Conservation (phyloP, 30 jellyfish, hydroid and myxozoan species). For the Nemopilema nomurai region DNA sequence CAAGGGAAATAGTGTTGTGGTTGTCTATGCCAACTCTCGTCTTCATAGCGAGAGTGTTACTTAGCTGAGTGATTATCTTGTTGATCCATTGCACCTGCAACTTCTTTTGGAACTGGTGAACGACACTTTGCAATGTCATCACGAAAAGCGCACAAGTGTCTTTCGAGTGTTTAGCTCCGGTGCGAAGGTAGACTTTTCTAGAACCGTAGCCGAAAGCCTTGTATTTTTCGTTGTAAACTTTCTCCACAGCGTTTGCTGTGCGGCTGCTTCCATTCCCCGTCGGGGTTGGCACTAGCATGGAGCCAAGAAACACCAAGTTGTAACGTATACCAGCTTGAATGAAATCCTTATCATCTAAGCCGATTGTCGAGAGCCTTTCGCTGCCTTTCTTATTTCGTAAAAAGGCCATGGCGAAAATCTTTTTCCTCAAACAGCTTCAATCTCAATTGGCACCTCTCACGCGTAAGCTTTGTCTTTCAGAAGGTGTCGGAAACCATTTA, state of each 20-base stretch:
- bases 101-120: conserved; percentile 15
- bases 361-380: conserved; percentile 53
- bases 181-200: conserved; percentile 45
- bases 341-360: conserved; percentile 57
- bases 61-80: background rate
- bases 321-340: conserved; percentile 61
- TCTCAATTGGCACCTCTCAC: background rate
- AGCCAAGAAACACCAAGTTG: conserved; percentile 63
- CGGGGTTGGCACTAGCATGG: conserved; percentile 77
- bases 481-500: background rate
- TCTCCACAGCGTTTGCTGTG: conserved; percentile 71
- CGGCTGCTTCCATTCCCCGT: conserved; percentile 80
- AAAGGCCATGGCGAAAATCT: conserved; percentile 73
- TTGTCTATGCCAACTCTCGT: conserved; percentile 17
- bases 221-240: conserved; percentile 67
- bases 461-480: background rate
- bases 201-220: conserved; percentile 66
- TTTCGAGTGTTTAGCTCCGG: conserved; percentile 42
- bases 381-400: conserved; percentile 52
- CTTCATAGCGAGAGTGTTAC: conserved; percentile 35
- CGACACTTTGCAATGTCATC: conserved; percentile 41
- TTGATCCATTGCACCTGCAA: background rate
- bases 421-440: too few species aligned
- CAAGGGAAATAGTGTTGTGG: conserved; percentile 43
- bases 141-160: conserved; percentile 51